Evolutionary conservation across 2,113 vertebrate species (phyloP), one percentile per base, ranked within the genome.

Genomic region (Campylomormyrus numenius): DNA sequence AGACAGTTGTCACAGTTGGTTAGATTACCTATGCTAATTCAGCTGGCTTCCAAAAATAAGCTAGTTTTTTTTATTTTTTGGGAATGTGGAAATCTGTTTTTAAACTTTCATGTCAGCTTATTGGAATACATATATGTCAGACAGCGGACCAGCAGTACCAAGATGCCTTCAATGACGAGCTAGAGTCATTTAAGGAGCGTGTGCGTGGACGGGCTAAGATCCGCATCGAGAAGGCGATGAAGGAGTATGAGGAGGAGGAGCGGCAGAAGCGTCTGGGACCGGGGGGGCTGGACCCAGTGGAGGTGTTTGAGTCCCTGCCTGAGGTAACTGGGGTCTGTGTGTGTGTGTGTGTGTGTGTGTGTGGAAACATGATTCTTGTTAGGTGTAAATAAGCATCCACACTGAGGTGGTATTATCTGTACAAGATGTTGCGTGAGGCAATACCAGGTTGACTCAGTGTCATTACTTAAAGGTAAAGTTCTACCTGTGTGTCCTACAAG

Each of bases 131-230:
- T 80, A 2, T 77, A 0, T 35, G 13, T 11, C 92, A 99, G 98
- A 98, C 97, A 0, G 97, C 98, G 0, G 98, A 99, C 89, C 97
- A 97, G 89, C 98, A 98, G 93, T 99, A 99, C 93, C 97, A 98
- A 94, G 98, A 99, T 0, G 98, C 98, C 1, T 99, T 99, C 93
- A 98, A 96, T 0, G 97, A 98, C 0, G 98, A 99, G 92, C 94
- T 99, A 91, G 97, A 97, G 83, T 96, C 97, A 0, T 99, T 99
- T 92, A 99, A 98, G 92, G 97, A 96, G 88, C 94, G 98, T 0
- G 98, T 99, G 58, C 95, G 96, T 0, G 96, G 96, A 39, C 94
- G 98, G 0, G 98, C 98, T 0, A 97, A 97, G 94, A 96, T 96
- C 4, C 96, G 98, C 58, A 95, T 99, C 0, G 98, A 99, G 90